Conservation (phyloP, 2,113 vertebrate species). For the Echinops telfairi region DNA sequence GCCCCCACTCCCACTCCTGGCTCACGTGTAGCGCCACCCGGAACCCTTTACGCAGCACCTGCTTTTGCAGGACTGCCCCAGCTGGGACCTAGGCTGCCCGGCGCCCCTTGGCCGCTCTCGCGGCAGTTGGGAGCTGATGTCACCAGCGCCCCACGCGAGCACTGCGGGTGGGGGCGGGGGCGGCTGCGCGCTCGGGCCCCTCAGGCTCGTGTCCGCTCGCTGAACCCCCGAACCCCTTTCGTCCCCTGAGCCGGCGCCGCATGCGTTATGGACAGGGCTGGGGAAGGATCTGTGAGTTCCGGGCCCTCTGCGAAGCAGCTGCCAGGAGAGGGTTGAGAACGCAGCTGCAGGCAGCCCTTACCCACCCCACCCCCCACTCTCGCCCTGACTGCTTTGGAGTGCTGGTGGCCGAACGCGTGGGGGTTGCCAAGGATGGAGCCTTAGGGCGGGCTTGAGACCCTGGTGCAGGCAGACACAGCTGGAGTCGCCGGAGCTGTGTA, state of each 20-base stretch:
- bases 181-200: not conserved
- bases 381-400: not conserved
- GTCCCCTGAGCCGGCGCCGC: not conserved
- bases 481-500: not conserved
- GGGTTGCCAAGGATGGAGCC: not conserved
- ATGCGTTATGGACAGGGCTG: conserved; percentile 58
- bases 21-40: too few species aligned
- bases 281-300: conserved; percentile 75
- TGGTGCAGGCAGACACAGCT: not conserved
- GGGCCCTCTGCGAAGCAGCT: not conserved
- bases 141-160: conserved; percentile 22
- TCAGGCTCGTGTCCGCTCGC: not conserved
- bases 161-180: not conserved
- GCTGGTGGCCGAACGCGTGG: conserved; percentile 22
- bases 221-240: too few species aligned
- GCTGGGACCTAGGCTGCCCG: too few species aligned
- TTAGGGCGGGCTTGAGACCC: not conserved
- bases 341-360: not conserved
- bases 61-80: not conserved
- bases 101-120: conserved; percentile 46
- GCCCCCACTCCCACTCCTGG: too few species aligned
- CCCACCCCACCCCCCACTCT: too few species aligned
- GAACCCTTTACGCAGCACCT: not conserved
- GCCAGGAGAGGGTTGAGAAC: not conserved
- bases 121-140: conserved; percentile 77